Evolutionary conservation across 2,113 vertebrate genomes (phyloP).

Genomic region (Rhombomys opimus): DNA sequence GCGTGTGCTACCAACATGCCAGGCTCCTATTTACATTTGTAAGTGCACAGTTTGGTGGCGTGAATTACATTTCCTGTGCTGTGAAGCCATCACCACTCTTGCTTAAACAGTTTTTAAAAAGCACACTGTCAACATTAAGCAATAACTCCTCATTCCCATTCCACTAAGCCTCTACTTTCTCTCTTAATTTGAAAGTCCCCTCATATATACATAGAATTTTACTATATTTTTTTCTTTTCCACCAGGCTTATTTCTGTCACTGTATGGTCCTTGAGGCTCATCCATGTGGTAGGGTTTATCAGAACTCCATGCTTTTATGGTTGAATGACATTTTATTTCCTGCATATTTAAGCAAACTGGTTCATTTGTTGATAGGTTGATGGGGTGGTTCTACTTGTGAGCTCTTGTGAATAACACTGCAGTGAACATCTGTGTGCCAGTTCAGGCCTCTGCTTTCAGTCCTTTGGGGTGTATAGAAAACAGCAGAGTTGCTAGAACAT

Average conservation of each 20-base stretch:
- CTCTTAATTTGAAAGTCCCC: not conserved
- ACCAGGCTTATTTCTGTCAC: conserved; percentile 1
- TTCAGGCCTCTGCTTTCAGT: not conserved
- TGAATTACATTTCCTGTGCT: not conserved
- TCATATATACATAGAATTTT: not conserved
- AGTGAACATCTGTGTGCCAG: not conserved
- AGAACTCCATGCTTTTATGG: conserved; percentile 21
- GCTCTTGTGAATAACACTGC: not conserved
- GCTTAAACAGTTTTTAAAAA: not conserved
- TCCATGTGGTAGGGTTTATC: too few relatives aligned
- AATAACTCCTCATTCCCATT: not conserved
- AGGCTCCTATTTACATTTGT: not conserved
- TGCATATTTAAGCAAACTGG: not conserved
- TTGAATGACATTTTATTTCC: not conserved
- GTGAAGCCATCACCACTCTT: not conserved
- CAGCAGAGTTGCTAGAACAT: not conserved
- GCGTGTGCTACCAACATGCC: not conserved
- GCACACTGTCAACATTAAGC: not conserved
- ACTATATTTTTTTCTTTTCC: not conserved
- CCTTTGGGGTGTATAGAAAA: not conserved
- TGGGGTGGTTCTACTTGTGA: not conserved
- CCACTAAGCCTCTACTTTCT: not conserved
- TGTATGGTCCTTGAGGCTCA: not conserved
- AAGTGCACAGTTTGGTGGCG: not conserved
- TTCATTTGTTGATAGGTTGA: not conserved